Conservation (phyloP, 2,888 invertebrate species). For the Tridacna gigas region DNA sequence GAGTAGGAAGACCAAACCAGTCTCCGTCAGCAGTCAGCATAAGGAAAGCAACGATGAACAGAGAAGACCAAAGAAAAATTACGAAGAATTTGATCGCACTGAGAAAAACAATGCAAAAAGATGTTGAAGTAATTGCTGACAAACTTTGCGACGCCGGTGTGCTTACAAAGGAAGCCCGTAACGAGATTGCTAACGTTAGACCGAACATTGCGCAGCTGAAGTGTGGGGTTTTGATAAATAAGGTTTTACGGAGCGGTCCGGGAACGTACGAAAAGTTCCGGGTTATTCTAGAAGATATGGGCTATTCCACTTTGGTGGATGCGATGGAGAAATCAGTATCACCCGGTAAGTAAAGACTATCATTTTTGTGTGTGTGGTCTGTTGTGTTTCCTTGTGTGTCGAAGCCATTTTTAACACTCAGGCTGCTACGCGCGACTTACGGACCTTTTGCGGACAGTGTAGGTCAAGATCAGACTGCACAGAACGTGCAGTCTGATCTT, state of each 20-base stretch:
- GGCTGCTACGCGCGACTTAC: no score
- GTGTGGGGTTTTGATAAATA: conserved; percentile 52
- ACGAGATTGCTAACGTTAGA: conserved; percentile 36
- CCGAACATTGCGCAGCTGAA: conserved; percentile 33
- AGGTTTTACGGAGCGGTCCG: conserved; percentile 46
- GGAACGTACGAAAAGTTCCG: conserved; percentile 45
- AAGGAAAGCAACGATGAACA: conserved; percentile 36
- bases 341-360: conserved; percentile 25
- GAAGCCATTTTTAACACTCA: no score
- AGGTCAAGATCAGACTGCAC: no score
- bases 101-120: conserved; percentile 47
- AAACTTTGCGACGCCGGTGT: conserved; percentile 34
- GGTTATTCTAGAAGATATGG: conserved; percentile 43
- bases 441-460: no score
- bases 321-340: conserved; percentile 43
- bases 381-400: no score
- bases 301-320: conserved; percentile 35
- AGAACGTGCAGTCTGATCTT: no score
- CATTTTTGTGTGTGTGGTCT: neutral
- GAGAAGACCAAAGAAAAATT: conserved; percentile 53
- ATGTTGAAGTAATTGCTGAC: conserved; percentile 36
- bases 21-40: no score
- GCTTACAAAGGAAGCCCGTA: conserved; percentile 24
- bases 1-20: no score
- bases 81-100: conserved; percentile 48